phyloP scores from a whole-genome alignment of 2,888 invertebrate species.

The Antitype chi region DNA sequence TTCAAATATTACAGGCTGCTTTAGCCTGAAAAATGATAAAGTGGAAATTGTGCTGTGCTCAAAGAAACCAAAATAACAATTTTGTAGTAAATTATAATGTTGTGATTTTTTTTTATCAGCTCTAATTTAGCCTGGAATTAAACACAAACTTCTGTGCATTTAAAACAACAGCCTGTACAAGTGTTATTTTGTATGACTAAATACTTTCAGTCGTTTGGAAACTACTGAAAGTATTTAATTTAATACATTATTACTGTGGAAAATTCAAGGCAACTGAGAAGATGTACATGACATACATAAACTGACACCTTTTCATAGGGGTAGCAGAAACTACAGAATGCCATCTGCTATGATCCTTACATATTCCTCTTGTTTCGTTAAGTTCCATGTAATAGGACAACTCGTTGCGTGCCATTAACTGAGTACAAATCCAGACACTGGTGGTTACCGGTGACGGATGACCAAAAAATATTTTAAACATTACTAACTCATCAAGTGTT shows the following conservation, averaged over 20 bases:
- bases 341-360: not conserved
- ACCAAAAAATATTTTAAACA: slow-evolving; percentile 40
- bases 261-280: not conserved
- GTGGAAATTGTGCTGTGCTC: not conserved
- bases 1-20: not conserved
- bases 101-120: no score
- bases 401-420: not conserved
- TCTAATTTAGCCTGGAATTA: no score
- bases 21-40: not conserved
- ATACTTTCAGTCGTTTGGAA: not conserved
- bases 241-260: no score
- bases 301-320: not conserved
- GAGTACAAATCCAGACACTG: not conserved
- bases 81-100: no score
- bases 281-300: not conserved
- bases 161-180: no score
- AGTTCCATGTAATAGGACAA: not conserved
- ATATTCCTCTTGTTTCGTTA: not conserved
- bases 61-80: no score
- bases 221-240: no score
- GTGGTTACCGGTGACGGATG: no score
- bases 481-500: slow-evolving; percentile 30
- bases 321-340: not conserved
- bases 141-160: no score
- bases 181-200: no score